Base-by-base conservation (phyloP, 2,113 vertebrate species). In the Genyomyrus donnyi region DNA sequence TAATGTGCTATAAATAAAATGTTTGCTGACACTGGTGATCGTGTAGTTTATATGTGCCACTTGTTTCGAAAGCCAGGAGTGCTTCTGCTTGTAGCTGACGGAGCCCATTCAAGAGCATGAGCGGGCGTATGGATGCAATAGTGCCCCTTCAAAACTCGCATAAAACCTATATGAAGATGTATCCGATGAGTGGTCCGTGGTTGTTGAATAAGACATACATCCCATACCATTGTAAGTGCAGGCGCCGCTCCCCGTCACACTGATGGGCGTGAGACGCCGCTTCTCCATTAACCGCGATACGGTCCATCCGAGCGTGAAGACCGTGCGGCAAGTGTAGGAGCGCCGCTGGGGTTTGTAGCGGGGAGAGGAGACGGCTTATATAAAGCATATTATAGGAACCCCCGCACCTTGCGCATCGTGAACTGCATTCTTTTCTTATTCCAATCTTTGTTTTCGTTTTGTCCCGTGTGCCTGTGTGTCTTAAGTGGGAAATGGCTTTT, bases 401-500 rank as follows among this genome's bases (percentile, higher is more conserved):
- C 70, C 31, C 11, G 1, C 70, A 39, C 31, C 4, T 77, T 24
- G 13, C 35, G 31, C 35, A 11, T 35, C 5, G 70, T 77, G 35
- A 77, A 39, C 35, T 50, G 46, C n/a, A 3, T 48, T 48, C 45
- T 27, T n/a, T 86, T 24, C 8, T 27, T 85, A 45, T n/a, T 19
- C 24, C 83, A n/a, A 3, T 9, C 42, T 35, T 27, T 74, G 31
- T 42, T 27, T 42, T 35, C 13, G 10, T 80, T 70, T 70, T 31
- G 62, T 70, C 10, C 3, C 11, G 74, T 39, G 74, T 39, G 35
- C 24, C 3, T 27, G 45, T 48, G 3, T 86, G 3, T 27, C 5
- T 80, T 17, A 39, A 80, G 4, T 35, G 9, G 17, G 48, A 87
- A 89, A 94, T 95, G 95, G 94, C 94, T 89, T 93, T 90, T 89